These are phyloP conservation scores for Eupithecia inturbata DNA, from an alignment of 2,888 invertebrate genomes.

Conservation along the genomic window DNA sequence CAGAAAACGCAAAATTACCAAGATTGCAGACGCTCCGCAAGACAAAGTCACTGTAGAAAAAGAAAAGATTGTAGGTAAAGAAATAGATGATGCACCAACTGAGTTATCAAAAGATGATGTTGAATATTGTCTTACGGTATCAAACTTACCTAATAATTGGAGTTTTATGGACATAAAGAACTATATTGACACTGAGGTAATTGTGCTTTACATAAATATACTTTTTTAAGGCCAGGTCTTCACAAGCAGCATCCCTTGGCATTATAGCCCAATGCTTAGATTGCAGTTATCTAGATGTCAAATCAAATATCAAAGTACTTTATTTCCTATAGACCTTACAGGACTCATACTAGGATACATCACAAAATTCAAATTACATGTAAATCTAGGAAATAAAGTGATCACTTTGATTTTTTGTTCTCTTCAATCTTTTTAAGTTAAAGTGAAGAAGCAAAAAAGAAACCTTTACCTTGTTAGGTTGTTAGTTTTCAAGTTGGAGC, in stretches of 20 bases:
- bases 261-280: background rate
- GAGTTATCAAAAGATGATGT: constrained; percentile 34
- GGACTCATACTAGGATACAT: no score
- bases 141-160: constrained; percentile 50
- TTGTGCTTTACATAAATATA: no score
- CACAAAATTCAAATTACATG: no score
- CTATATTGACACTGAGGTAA: constrained; percentile 52
- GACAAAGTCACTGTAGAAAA: background rate
- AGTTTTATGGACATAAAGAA: constrained; percentile 50
- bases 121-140: constrained; percentile 44
- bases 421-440: no score
- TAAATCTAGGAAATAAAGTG: no score
- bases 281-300: background rate
- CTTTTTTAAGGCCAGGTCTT: background rate
- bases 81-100: constrained; percentile 1
- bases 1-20: background rate
- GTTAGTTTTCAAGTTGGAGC: no score
- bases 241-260: background rate
- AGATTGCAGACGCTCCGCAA: background rate
- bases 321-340: no score
- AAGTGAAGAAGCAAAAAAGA: no score
- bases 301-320: no score
- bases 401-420: no score
- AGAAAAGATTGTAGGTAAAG: constrained; percentile 2
- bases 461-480: no score